Base-by-base conservation (phyloP, 2,797 vertebrate genomes). In the Falco biarmicus region DNA sequence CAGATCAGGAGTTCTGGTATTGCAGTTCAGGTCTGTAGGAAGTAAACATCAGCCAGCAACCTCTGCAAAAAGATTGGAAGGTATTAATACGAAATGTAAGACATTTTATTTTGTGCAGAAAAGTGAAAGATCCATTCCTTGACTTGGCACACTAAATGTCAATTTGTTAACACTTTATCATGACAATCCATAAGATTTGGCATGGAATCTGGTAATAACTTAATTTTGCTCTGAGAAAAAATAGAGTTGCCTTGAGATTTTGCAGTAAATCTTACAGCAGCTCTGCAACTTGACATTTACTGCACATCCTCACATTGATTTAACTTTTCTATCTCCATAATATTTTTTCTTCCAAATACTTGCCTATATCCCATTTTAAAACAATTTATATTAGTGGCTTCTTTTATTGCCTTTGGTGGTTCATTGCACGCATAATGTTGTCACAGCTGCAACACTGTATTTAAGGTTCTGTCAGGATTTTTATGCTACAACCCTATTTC, bases 271-370 rank as follows among this genome's bases (percentile, higher is more conserved):
- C 74, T 97, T 90, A 64, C 11, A 87, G 66, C 53, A 95, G 78
- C 76, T 76, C 93, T 69, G 57, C 69, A 89, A 87, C 48, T 51
- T 94, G 90, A 87, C 95, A 77, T 98, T 98, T 98, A 97, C 93
- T 93, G 88, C 92, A 88, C 47, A 76, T 82, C 11, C 24, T 90
- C 95, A 74, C 83, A 69, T 83, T 97, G 96, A 98, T 97, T 97
- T 97, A 98, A 56, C 80, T 65, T 95, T 86, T 94, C 81, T 94
- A 77, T 45, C 18, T 80, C 80, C 7, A 60, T 87, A 81, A 94
- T 95, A 97, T 95, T 97, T 96, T 51, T 97, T 96, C 89, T 85
- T 87, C 76, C 87, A 96, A 96, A 97, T 95, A 91, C 93, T 96
- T 97, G 82, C 78, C 85, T 90, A 96, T 94, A 22, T 95, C 79